Base-by-base conservation (phyloP, 2,797 vertebrate genomes). In the Tragelaphus oryx region DNA sequence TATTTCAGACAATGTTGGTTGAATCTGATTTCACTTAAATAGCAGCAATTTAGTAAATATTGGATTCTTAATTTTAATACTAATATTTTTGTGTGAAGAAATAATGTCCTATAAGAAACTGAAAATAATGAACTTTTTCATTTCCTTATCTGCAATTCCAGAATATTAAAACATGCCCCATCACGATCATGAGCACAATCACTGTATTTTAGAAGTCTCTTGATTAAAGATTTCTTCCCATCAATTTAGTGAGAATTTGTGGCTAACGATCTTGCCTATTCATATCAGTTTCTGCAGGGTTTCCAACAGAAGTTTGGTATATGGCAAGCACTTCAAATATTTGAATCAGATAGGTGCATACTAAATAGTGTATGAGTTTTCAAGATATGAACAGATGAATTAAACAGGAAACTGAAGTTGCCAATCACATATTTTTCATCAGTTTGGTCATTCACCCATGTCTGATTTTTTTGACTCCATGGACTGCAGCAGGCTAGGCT, bases 361-460 rank as follows among this genome's bases (percentile, higher is more conserved):
- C 14, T 82, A 22, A 84, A 57, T 6, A 82, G 3, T 33, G 2
- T 57, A 26, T 62, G 16, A 55, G n/a, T 60, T 93, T 92, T 93
- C 74, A 65, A 65, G 90, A 82, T 78, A 94, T 48, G 41, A 83
- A n/a, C 37, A 81, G 80, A 89, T 30, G 6, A 79, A 60, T 94
- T 85, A 83, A 88, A 79, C 6, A 85, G n/a, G 30, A 91, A 87
- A 48, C 11, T 12, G 50, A 16, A 52, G 16, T 44, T 4, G 26
- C 8, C 52, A 59, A 4, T 92, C 41, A 57, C 13, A 17, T 10
- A 50, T 60, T 79, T 92, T 86, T 60, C 30, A 37, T 68, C 62
- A 68, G 18, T 68, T 33, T 4, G 5, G n/a, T 37, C n/a, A 68
- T 68, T 20, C n/a, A 20, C 9, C 9, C 2, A 0, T 37, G 33